Conservation (phyloP, 2,888 invertebrate genomes). For the Tenthredo distinguenda region DNA sequence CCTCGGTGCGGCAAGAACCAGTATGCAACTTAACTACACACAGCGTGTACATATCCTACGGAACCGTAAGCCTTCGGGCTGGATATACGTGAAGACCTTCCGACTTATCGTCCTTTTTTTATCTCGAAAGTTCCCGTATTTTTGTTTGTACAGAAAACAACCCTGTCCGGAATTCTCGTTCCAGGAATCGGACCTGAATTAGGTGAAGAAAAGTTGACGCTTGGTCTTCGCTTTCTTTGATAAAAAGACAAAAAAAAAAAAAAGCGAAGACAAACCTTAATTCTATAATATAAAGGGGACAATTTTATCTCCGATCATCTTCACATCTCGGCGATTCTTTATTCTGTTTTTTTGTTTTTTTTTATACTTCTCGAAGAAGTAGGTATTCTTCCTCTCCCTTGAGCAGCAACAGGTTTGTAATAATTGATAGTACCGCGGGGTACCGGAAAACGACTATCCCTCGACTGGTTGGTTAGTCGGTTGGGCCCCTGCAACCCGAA, state of each 20-base stretch:
- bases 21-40: background rate
- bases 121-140: background rate
- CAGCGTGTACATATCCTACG: background rate
- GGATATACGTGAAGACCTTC: background rate
- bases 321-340: background rate
- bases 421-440: slow-evolving; percentile 36
- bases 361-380: background rate
- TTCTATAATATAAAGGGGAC: background rate
- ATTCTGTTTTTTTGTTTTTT: background rate
- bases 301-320: background rate
- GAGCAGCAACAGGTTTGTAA: slow-evolving; percentile 37
- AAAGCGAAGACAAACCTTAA: background rate
- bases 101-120: background rate
- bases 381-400: background rate
- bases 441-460: slow-evolving; percentile 39
- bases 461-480: slow-evolving; percentile 32
- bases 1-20: background rate
- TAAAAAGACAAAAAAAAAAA: no score
- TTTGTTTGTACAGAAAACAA: slow-evolving; percentile 3
- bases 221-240: no score
- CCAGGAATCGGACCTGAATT: background rate
- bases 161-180: background rate
- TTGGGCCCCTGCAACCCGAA: background rate
- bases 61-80: no score
- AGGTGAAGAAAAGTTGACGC: no score